Base-by-base conservation (phyloP, 2,113 vertebrate genomes). In the Gobiocypris rarus region DNA sequence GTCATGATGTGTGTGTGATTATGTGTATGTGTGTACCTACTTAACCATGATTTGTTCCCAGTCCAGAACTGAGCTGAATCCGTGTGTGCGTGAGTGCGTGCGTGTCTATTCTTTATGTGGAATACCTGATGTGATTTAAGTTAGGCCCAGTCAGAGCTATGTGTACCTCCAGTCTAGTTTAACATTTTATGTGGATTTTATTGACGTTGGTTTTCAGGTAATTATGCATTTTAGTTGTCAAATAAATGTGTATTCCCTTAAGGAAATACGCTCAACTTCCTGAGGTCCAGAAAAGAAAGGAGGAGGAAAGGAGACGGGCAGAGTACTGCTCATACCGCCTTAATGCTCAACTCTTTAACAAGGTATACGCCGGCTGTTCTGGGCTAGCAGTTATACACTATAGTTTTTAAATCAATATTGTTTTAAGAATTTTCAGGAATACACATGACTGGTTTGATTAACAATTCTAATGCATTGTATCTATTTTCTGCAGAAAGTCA, bases 181-280 rank as follows among this genome's bases (percentile, higher is more conserved):
- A 31, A 45, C 14, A 79, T 41, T 79, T 65, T 17, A 43, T 7
- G 9, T 45, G 38, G n/a, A 63, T 78, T 19, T 43, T 11, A 45
- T 43, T 61, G 38, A 45, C 2, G 17, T 54, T 8, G 1, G 7
- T 6, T 7, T 45, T 43, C 10, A 0, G 9, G 10, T 14, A 38
- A 56, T 59, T 77, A 24, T 43, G 31, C 19, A 76, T 8, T 56
- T 54, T 22, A 77, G 24, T 24, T 54, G 0, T 2, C n/a, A 58
- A 58, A 15, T 63, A 65, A 50, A 13, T 67, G 9, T 67, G 9
- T 34, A 14, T 79, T 65, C 85, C 86, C 58, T 7, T 8, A 75
- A 99, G 98, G 87, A 96, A 97, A 24, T 99, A 98, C 5, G 93
- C 97, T 83, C 96, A 92, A 90, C 96, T 99, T 1, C 97, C 97